Evolutionary conservation across 2,113 vertebrate species (phyloP).

Genomic region (Brevimyrus niger): DNA sequence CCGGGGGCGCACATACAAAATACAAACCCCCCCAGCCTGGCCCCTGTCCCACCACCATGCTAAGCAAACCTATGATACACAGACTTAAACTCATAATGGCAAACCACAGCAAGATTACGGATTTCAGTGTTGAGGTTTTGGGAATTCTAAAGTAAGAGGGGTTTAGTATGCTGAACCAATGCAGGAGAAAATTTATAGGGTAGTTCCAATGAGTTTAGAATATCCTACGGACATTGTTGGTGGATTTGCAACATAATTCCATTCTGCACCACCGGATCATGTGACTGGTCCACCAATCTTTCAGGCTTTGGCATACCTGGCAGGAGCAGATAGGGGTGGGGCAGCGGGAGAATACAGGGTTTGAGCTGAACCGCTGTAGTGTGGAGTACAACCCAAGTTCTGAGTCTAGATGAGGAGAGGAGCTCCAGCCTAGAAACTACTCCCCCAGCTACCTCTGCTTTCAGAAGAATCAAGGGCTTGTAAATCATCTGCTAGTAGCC

Average conservation of each 20-base stretch:
- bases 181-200: background rate
- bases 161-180: background rate
- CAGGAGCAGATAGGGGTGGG: background rate
- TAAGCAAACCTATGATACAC: background rate
- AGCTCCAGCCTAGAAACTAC: background rate
- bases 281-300: background rate
- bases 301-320: background rate
- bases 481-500: background rate
- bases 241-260: background rate
- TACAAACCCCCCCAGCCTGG: background rate
- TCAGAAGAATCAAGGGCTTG: background rate
- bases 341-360: background rate
- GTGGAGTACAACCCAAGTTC: background rate
- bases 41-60: background rate
- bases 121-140: background rate
- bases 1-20: background rate
- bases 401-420: background rate
- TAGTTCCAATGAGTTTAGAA: background rate
- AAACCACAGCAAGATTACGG: background rate
- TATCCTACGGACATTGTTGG: background rate
- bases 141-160: background rate
- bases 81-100: background rate
- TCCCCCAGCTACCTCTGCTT: background rate
- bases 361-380: background rate
- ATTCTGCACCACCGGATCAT: background rate